phyloP scores from a whole-genome alignment of 2,797 vertebrate species.

The Ptychobarbus kaznakovi region DNA sequence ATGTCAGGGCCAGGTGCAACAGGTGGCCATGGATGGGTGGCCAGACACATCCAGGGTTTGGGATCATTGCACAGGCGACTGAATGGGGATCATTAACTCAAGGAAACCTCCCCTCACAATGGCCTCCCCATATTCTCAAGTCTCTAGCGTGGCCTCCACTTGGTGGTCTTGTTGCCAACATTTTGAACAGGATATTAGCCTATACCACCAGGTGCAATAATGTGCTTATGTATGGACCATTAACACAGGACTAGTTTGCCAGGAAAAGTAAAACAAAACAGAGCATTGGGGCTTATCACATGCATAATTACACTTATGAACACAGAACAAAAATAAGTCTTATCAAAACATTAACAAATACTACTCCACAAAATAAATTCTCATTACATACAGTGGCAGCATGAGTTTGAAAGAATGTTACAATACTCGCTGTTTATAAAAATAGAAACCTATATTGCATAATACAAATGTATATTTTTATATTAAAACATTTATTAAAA shows the following conservation, averaged over 20 bases:
- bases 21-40: slow-evolving; percentile 58
- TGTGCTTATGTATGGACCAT: slow-evolving; percentile 21
- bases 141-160: slow-evolving; percentile 62
- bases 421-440: background rate
- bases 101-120: slow-evolving; percentile 64
- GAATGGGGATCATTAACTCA: slow-evolving; percentile 67
- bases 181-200: slow-evolving; percentile 26
- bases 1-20: slow-evolving; percentile 68
- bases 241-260: slow-evolving; percentile 2
- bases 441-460: too few species aligned
- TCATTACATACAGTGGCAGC: background rate
- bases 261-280: background rate
- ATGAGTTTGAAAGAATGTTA: background rate
- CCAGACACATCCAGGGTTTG: slow-evolving; percentile 58
- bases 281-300: background rate
- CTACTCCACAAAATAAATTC: background rate
- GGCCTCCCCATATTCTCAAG: slow-evolving; percentile 44
- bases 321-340: background rate
- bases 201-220: slow-evolving; percentile 8
- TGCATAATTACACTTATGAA: background rate
- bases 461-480: too few species aligned
- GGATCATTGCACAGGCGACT: slow-evolving; percentile 40
- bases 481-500: too few species aligned
- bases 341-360: slow-evolving; percentile 2
- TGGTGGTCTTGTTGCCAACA: slow-evolving; percentile 45